These are phyloP conservation scores for Epiblema foenella DNA, from an alignment of 2,888 invertebrate genomes.

Conservation along the genomic window DNA sequence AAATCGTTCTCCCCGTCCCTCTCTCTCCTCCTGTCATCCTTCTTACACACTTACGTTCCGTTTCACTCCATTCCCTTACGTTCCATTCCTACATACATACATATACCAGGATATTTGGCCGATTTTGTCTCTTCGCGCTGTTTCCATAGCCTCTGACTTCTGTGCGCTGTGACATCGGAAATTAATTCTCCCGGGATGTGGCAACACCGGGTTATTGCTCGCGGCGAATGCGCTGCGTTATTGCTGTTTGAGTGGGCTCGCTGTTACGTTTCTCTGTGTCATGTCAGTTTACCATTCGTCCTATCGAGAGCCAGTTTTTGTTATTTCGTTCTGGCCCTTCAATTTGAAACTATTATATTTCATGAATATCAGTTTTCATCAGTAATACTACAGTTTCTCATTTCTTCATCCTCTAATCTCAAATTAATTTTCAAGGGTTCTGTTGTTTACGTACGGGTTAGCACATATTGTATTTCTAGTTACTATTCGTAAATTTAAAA, in stretches of 20 bases:
- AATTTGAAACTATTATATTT: not conserved
- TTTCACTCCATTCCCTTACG: too few relatives aligned
- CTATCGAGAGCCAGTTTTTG: constrained; percentile 7
- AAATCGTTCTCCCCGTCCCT: too few relatives aligned
- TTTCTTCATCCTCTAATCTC: not conserved
- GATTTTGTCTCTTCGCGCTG: not conserved
- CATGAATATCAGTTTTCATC: not conserved
- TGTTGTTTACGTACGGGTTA: too few relatives aligned
- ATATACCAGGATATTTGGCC: too few relatives aligned
- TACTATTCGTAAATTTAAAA: too few relatives aligned
- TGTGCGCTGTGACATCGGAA: constrained; percentile 55
- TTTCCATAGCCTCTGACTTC: not conserved
- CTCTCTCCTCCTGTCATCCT: too few relatives aligned
- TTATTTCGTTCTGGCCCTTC: not conserved
- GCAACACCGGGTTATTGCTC: constrained; percentile 42
- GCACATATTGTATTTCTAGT: too few relatives aligned
- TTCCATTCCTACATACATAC: too few relatives aligned
- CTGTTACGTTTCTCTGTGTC: constrained; percentile 20
- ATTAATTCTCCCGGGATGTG: constrained; percentile 68
- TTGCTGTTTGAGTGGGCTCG: constrained; percentile 37
- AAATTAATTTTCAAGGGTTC: too few relatives aligned
- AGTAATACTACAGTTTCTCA: not conserved
- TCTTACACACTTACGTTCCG: too few relatives aligned
- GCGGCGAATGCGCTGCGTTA: constrained; percentile 38
- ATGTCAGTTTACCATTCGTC: constrained; percentile 16